phyloP scores from a whole-genome alignment of 2,888 invertebrate genomes.

The Ennomos fuscantarius region DNA sequence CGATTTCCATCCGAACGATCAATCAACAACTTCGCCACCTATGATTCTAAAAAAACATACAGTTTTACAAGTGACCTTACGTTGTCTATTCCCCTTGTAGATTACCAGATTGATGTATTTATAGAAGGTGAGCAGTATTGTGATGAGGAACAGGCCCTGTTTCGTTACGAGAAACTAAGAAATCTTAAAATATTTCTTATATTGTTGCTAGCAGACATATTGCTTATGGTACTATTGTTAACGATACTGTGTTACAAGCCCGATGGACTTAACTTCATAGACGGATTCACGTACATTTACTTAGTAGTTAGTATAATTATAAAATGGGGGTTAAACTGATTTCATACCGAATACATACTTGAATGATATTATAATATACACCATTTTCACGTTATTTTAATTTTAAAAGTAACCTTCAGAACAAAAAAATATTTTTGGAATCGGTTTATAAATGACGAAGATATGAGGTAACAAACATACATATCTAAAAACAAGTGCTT shows the following conservation, averaged over 20 bases:
- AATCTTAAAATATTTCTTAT: constrained; percentile 12
- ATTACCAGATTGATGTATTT: constrained; percentile 25
- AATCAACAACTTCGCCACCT: constrained; percentile 3
- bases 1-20: constrained; percentile 17
- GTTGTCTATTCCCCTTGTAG: constrained; percentile 16
- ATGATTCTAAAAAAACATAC: constrained; percentile 21
- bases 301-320: too few relatives aligned
- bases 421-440: too few relatives aligned
- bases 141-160: constrained; percentile 20
- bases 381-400: too few relatives aligned
- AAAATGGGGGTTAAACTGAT: too few relatives aligned
- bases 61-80: constrained; percentile 20
- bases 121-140: constrained; percentile 26
- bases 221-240: neutral
- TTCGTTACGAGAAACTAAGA: constrained; percentile 18
- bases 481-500: too few relatives aligned
- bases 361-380: too few relatives aligned
- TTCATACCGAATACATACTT: too few relatives aligned
- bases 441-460: too few relatives aligned
- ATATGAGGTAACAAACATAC: too few relatives aligned
- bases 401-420: too few relatives aligned
- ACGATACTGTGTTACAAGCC: constrained; percentile 26
- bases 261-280: too few relatives aligned
- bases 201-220: constrained; percentile 8
- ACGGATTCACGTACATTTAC: too few relatives aligned